phyloP scores from a whole-genome alignment of 1,140 invertebrate species.

The Drosophila fuyamai region DNA sequence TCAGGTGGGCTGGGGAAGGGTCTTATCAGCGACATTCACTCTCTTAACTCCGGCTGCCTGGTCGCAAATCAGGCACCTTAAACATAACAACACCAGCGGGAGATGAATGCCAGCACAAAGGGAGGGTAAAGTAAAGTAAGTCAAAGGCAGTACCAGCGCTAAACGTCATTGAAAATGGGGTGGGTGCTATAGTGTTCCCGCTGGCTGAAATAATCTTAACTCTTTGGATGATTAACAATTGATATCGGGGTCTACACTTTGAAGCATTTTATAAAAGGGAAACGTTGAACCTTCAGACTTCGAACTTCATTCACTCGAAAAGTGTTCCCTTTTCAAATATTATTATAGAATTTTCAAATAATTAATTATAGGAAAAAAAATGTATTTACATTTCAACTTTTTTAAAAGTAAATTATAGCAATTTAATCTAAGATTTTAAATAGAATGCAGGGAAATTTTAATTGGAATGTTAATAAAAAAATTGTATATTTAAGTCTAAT shows the following conservation, averaged over 20 bases:
- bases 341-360: too few relatives aligned
- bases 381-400: too few relatives aligned
- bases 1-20: not conserved
- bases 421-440: not conserved
- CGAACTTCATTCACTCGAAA: too few relatives aligned
- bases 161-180: conserved; percentile 44
- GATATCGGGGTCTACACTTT: conserved; percentile 9
- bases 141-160: conserved; percentile 21
- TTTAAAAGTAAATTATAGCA: not conserved
- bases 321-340: too few relatives aligned
- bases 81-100: conserved; percentile 50
- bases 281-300: not conserved
- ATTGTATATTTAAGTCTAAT: too few relatives aligned
- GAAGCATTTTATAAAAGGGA: not conserved
- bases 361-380: too few relatives aligned
- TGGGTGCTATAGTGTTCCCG: conserved; percentile 7
- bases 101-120: conserved; percentile 60
- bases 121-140: conserved; percentile 19
- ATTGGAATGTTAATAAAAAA: too few relatives aligned
- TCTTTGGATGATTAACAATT: conserved; percentile 25
- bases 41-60: conserved; percentile 57
- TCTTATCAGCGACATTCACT: conserved; percentile 67
- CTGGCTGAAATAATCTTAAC: conserved; percentile 37
- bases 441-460: too few relatives aligned
- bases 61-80: conserved; percentile 46